Evolutionary conservation across 37 sponge, comb jelly and placozoan genomes (phyloP).

Genomic region (Spongia lamella): DNA sequence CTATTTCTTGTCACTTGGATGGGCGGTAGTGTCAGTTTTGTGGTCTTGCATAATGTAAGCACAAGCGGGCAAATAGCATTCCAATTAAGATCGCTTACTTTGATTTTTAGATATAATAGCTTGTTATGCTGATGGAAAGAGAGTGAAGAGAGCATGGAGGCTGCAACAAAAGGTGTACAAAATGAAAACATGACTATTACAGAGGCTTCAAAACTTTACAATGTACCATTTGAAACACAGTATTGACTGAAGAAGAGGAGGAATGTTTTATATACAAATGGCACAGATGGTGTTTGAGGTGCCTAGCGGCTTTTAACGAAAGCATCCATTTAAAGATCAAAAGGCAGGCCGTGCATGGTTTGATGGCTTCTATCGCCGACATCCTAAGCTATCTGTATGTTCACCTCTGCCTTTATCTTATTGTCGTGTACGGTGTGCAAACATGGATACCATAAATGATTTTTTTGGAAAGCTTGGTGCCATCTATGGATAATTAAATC

Average conservation of each 20-base stretch:
- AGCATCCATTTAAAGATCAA: constrained; percentile 38
- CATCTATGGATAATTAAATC: constrained; percentile 51
- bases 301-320: constrained; percentile 21
- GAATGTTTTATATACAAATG: constrained; percentile 37
- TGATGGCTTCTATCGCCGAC: constrained; percentile 32
- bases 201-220: constrained; percentile 29
- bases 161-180: constrained; percentile 26
- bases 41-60: no score
- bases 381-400: constrained; percentile 21
- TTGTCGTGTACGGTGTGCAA: constrained; percentile 33
- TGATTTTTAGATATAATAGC: no score
- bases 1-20: no score
- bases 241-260: constrained; percentile 50
- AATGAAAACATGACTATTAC: constrained; percentile 42
- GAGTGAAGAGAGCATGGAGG: constrained; percentile 31
- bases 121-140: no score
- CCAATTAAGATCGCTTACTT: no score
- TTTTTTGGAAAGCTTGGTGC: constrained; percentile 46
- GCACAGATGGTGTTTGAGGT: constrained; percentile 48
- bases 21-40: no score
- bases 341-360: constrained; percentile 55
- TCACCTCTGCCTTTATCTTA: constrained; percentile 59
- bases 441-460: constrained; percentile 26
- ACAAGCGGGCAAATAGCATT: no score
- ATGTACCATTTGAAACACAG: constrained; percentile 52